Evolutionary conservation across 2,113 vertebrate species (phyloP), one percentile per base, ranked within the genome.

Genomic region (Rhinichthys klamathensis): DNA sequence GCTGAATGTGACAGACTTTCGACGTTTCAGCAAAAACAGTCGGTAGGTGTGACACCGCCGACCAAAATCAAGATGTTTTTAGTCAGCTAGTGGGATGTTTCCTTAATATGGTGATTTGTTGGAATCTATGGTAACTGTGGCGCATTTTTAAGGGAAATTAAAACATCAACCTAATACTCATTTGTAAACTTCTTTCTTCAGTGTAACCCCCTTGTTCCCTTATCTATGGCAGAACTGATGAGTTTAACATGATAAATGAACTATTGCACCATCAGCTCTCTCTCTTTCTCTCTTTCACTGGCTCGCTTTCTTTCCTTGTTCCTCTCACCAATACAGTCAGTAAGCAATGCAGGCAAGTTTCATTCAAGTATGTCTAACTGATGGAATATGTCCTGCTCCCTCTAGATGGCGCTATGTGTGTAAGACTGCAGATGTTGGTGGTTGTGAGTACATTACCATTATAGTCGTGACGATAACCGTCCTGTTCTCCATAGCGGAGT

Each of bases 401-500:
- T 69, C 44, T 81, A 69, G 58, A 80, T 80, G 35, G 23, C 8
- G 25, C 41, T 80, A 51, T 70, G n/a, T 70, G n/a, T 82, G 80
- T 83, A 35, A 46, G 25, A 13, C 21, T 35, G 56, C 23, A 30
- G 60, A 61, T 32, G 46, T 49, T 46, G 35, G 54, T 91, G 78
- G 78, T 90, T 90, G 83, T 91, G 91, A 89, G 82, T 93, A 91
- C 90, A 93, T 98, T 97, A 99, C 98, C 98, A 99, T 96, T 92
- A 99, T 99, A 86, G 98, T 99, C 72, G 98, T 99, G 90, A 99
- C 98, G 86, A 99, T 96, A 46, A 99, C 97, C 35, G 97, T 99
- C 88, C 97, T 94, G 83, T 99, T 99, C 90, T 99, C 98, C 89
- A 98, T 96, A 5, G 94, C 93, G 18, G 97, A 95, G 86, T 96